Evolutionary conservation across 2,888 invertebrate genomes (phyloP), one percentile per base, ranked within the genome.

Genomic region (Electrophaes corylata): DNA sequence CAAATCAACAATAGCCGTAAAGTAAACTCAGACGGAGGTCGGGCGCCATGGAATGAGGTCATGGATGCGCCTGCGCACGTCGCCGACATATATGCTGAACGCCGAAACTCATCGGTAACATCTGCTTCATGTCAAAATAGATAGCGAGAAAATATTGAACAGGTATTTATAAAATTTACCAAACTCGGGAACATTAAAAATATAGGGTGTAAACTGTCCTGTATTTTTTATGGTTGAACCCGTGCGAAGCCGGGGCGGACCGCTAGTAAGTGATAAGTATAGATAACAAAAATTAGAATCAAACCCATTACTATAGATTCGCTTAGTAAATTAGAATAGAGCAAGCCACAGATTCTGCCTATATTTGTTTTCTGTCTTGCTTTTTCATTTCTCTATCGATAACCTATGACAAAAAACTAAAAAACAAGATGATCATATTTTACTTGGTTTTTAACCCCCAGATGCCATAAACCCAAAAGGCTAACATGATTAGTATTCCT

Each of bases 31-130:
- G 45, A 46, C 61, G 70, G 81, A 85, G 85, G 83, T 82, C 76
- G 71, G 74, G 73, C 83, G 81, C 83, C 84, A 82, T 46, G 59
- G 44, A 85, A 82, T 75, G 78, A 74, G 88, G 88, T 87, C 88
- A 87, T 76, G 86, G 85, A 78, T 79, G 84, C 83, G 83, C 79
- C 66, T 56, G 79, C 83, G 83, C 83, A 51, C 60, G 49, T 62
- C 64, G 64, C 56, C 61, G 44, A 54, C 55, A 63, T 65, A 66
- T 58, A 60, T 57, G 48, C 52, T 35, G 52, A 55, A 40, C 46
- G 44, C 19, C 37, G 39, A 48, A 46, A 53, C 43, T 43, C 43
- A 43, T 23, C 39, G 19, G n/a, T 31, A 14, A 44, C 47, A 57
- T 61, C 53, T 51, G 54, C 19, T 57, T 53, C 33, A 20, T 56